phyloP scores from a whole-genome alignment of 2,888 invertebrate genomes.

The Lapara coniferarum region DNA sequence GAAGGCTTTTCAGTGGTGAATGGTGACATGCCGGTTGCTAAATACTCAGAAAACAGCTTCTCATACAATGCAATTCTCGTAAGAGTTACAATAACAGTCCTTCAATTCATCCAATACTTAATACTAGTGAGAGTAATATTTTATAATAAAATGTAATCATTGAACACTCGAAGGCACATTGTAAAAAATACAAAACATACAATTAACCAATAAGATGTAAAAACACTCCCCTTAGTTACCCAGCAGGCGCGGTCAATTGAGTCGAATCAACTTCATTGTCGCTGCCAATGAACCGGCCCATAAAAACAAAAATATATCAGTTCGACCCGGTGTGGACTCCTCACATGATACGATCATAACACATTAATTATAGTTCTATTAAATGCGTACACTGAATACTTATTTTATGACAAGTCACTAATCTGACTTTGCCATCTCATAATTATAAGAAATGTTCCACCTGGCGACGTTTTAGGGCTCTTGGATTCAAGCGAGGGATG shows the following conservation, averaged over 20 bases:
- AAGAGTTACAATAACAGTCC: too few species aligned
- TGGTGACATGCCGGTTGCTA: too few species aligned
- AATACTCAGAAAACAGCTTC: too few species aligned
- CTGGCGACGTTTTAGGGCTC: too few species aligned
- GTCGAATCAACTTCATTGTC: slow-evolving; percentile 18
- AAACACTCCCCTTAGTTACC: slow-evolving; percentile 13
- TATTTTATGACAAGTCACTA: too few species aligned
- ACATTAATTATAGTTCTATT: background rate
- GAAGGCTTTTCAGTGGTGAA: too few species aligned
- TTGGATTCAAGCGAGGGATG: too few species aligned
- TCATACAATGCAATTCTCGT: too few species aligned
- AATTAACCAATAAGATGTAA: slow-evolving; percentile 6
- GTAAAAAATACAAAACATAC: slow-evolving; percentile 6
- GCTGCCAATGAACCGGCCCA: slow-evolving; percentile 17
- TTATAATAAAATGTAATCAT: background rate
- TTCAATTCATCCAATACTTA: too few species aligned
- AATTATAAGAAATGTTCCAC: too few species aligned
- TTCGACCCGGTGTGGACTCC: background rate
- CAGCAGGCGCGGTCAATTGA: slow-evolving; percentile 9
- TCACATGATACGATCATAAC: background rate
- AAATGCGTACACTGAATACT: too few species aligned
- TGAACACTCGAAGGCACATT: background rate
- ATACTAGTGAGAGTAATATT: background rate
- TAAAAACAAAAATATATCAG: slow-evolving; percentile 19
- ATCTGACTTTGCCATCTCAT: too few species aligned